Evolutionary conservation across 2,797 vertebrate species (phyloP), one percentile per base, ranked within the genome.

Genomic region (Acanthurus tractus): DNA sequence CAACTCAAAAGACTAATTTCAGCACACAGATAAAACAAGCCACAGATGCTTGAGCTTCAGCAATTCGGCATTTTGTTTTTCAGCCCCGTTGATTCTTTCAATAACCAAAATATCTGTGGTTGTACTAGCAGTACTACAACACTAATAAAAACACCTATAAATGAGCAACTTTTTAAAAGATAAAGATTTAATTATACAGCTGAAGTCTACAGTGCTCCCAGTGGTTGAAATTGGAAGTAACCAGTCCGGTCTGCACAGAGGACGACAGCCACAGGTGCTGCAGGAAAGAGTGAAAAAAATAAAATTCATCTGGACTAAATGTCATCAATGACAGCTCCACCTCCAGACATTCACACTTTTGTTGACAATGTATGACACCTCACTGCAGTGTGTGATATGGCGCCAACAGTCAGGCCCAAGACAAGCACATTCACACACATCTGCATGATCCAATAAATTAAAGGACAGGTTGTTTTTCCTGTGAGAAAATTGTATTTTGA

Each of bases 1-100:
- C 78, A 92, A 88, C 78, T 87, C 74, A 82, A 85, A 87, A 70
- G 85, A 80, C 79, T 86, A 72, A 89, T 86, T 89, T 86, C 78
- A 85, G 84, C 78, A 73, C 38, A 56, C 64, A 86, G 79, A 89
- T 83, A 84, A 90, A 90, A 84, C 70, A 83, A 85, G 64, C 44
- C 58, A 74, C 78, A 81, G 80, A 86, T 86, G 77, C 70, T 86
- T 68, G 36, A 69, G 77, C 74, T 67, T 69, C 13, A 46, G 71
- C 58, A 44, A 74, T 73, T 89, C 34, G 3, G 20, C 56, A 61
- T 76, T 87, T 89, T 79, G 50, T 85, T 78, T 78, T 81, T 40
- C 44, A 73, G 70, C 38, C 74, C 40, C 29, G 5, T 66, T n/a
- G 23, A 67, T 68, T 68, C 62, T 63, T 81, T 12, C 40, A 81